Evolutionary conservation across 2,113 vertebrate species (phyloP).

Genomic region (Litocranius walleri): DNA sequence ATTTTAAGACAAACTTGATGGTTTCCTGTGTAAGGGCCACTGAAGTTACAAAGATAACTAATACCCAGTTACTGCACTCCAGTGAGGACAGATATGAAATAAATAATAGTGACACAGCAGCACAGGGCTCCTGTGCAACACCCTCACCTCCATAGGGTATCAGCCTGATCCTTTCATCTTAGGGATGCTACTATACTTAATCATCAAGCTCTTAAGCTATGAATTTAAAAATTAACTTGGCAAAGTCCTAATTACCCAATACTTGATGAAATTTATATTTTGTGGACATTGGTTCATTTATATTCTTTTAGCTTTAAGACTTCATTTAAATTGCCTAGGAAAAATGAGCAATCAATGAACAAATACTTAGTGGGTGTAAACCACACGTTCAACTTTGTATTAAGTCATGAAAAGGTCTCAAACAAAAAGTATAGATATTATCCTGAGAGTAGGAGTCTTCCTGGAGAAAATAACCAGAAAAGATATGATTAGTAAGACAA

Average conservation of each 20-base stretch:
- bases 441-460: neutral
- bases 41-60: too few relatives aligned
- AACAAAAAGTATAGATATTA: neutral
- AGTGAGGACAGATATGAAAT: too few relatives aligned
- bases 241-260: neutral
- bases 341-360: neutral
- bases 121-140: neutral
- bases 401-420: neutral
- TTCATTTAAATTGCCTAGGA: neutral
- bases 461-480: neutral
- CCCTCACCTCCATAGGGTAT: neutral
- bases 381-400: neutral
- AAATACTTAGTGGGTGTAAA: neutral
- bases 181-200: neutral
- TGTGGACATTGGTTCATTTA: neutral
- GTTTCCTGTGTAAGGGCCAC: too few relatives aligned
- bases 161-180: neutral
- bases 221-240: slow-evolving; percentile 16
- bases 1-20: too few relatives aligned
- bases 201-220: neutral
- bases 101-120: too few relatives aligned
- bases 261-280: neutral
- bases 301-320: neutral
- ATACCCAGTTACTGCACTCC: too few relatives aligned
- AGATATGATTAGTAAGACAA: neutral